A percentile compares a stretch with the other conserved stretches of the same genome.
These are phyloP conservation scores for Drosophila mettleri DNA, from an alignment of 2,888 invertebrate genomes.

Conservation along the genomic window DNA sequence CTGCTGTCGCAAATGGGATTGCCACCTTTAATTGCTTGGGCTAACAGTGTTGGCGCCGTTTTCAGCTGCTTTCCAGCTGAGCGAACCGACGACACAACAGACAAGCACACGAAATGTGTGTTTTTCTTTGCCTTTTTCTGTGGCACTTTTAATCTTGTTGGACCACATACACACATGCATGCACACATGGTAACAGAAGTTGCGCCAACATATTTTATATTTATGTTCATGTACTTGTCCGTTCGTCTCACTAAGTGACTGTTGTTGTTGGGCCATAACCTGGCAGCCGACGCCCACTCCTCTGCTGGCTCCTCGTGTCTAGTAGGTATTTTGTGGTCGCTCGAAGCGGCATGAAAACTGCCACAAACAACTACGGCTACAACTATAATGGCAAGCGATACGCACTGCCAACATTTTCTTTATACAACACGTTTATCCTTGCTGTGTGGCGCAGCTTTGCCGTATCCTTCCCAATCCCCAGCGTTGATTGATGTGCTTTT, in stretches of 20 bases:
- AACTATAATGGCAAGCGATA: constrained; percentile 21
- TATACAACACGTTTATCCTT: constrained; percentile 73
- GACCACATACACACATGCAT: constrained; percentile 29
- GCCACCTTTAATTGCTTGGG: constrained; percentile 73
- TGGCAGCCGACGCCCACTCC: background rate
- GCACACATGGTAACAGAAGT: constrained; percentile 29
- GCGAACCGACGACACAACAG: constrained; percentile 5
- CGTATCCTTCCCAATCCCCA: constrained; percentile 38
- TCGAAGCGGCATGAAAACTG: constrained; percentile 62
- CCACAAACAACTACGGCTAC: constrained; percentile 51
- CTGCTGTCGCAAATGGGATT: constrained; percentile 45
- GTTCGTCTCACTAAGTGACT: constrained; percentile 60
- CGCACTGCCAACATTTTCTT: constrained; percentile 49
- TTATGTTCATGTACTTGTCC: constrained; percentile 71
- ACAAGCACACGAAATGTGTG: constrained; percentile 20
- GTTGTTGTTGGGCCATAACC: constrained; percentile 30
- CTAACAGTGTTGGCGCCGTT: constrained; percentile 45
- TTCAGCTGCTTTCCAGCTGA: constrained; percentile 23
- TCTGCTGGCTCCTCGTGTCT: constrained; percentile 56
- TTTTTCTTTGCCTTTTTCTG: constrained; percentile 29
- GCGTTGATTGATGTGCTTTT: constrained; percentile 79
- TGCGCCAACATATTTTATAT: constrained; percentile 78
- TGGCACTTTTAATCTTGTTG: constrained; percentile 76
- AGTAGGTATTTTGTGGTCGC: constrained; percentile 72
- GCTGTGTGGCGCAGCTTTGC: constrained; percentile 37